These are phyloP conservation scores for Anser cygnoides DNA, from an alignment of 2,113 vertebrate genomes.

Conservation along the genomic window DNA sequence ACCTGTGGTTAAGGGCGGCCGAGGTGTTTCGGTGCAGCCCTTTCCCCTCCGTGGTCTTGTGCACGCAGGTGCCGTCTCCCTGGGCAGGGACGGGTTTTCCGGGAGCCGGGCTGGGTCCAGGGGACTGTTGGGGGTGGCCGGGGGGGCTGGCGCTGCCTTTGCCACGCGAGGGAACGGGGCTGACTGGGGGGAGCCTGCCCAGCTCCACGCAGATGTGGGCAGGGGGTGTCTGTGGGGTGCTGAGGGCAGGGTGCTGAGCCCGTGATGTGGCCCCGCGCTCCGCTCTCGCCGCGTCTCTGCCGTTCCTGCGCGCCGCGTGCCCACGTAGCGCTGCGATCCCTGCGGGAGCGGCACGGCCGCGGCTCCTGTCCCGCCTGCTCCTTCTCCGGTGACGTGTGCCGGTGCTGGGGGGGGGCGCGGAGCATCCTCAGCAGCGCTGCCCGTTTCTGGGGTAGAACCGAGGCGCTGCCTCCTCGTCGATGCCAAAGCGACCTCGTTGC, in stretches of 20 bases:
- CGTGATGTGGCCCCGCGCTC: fast-evolving
- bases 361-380: fast-evolving
- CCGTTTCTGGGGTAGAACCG: not conserved
- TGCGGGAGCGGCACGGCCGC: fast-evolving
- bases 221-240: no score
- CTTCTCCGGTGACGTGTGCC: fast-evolving
- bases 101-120: not conserved
- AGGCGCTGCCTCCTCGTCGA: not conserved
- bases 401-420: fast-evolving
- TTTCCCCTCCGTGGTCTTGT: not conserved
- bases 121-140: not conserved
- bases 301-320: fast-evolving
- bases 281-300: not conserved
- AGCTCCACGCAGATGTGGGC: no score
- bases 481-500: not conserved
- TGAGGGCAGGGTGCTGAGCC: fast-evolving
- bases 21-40: fast-evolving
- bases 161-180: no score
- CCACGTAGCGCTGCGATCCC: fast-evolving
- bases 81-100: fast-evolving
- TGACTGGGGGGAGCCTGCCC: no score
- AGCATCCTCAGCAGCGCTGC: not conserved
- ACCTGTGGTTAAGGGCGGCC: not conserved
- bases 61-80: fast-evolving
- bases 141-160: not conserved